These are phyloP conservation scores for Arion vulgaris DNA, from an alignment of 1,140 invertebrate species.

Conservation along the genomic window DNA sequence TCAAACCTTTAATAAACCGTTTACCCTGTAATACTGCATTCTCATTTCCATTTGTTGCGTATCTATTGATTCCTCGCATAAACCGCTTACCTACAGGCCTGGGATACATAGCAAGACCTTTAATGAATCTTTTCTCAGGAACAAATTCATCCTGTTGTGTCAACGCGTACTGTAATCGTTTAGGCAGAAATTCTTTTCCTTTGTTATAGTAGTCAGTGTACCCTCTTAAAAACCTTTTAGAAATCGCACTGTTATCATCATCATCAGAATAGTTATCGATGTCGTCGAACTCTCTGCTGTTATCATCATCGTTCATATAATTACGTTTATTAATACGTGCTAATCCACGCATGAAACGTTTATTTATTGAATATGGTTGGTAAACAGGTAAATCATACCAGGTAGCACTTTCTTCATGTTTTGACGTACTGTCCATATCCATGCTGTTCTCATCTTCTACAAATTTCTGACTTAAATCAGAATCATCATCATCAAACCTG, in stretches of 20 bases:
- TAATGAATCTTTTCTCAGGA: background rate
- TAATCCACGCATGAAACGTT: conserved; percentile 6
- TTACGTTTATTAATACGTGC: background rate
- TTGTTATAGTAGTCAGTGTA: no score
- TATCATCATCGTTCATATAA: background rate
- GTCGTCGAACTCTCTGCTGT: background rate
- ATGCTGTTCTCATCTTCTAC: background rate
- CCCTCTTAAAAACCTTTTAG: background rate
- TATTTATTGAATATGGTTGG: background rate
- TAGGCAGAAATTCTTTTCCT: no score
- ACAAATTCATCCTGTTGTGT: background rate
- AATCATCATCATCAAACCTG: background rate
- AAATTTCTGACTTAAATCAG: background rate
- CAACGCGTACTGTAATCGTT: no score
- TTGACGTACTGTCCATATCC: background rate
- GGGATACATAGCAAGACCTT: background rate
- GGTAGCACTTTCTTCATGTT: background rate
- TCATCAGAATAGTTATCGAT: background rate
- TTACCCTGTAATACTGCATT: background rate
- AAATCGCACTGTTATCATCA: background rate
- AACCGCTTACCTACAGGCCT: background rate
- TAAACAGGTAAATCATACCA: background rate
- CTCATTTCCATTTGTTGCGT: background rate
- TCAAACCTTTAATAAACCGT: background rate
- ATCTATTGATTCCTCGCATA: background rate